Base-by-base conservation (phyloP, 2,797 vertebrate species). In the Philypnodon macrostomus region DNA sequence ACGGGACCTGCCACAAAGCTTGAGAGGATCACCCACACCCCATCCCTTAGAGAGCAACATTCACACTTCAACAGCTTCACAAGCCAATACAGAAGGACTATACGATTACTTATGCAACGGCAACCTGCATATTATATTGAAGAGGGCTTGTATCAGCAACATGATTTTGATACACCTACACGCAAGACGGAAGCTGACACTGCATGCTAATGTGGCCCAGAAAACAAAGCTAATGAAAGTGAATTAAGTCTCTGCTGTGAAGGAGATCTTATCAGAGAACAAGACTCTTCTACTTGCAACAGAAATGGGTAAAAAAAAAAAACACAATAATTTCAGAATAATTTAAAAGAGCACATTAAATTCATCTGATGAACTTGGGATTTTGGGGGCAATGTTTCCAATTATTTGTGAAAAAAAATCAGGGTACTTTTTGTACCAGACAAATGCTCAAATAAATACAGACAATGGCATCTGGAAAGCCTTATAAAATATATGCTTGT, bases 11-110 rank as follows among this genome's bases (percentile, higher is more conserved):
- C 70, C 79, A 79, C 69, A 15, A 12, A 59, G 67, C 67, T n/a
- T 75, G 70, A 85, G 73, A 78, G 80, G 79, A 85, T 84, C 83
- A 81, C 70, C 76, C 53, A 2, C 73, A 70, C 56, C 73, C 52
- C 68, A 58, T 73, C 76, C 68, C 53, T 54, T 75, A 65, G 53
- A 36, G 45, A 72, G 61, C 57, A 71, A 51, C 66, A 53, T 46
- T 40, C 68, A 66, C 55, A 63, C 67, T 60, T 46, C 58, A 59
- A 46, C 37, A 56, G 44, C 46, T 34, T 21, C 58, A 66, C 32
- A 52, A 63, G 54, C 51, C 37, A 5, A 67, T 42, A 53, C 40
- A 64, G 53, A 48, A n/a, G 5, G 72, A 58, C 46, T 60, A 57
- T 29, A 53, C 70, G 53, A 72, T 75, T 71, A 58, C 65, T 63